Percentiles rank a stretch among this genome's conserved stretches.
phyloP scores from a whole-genome alignment of 2,797 vertebrate species.

The Pagetopsis macropterus region DNA sequence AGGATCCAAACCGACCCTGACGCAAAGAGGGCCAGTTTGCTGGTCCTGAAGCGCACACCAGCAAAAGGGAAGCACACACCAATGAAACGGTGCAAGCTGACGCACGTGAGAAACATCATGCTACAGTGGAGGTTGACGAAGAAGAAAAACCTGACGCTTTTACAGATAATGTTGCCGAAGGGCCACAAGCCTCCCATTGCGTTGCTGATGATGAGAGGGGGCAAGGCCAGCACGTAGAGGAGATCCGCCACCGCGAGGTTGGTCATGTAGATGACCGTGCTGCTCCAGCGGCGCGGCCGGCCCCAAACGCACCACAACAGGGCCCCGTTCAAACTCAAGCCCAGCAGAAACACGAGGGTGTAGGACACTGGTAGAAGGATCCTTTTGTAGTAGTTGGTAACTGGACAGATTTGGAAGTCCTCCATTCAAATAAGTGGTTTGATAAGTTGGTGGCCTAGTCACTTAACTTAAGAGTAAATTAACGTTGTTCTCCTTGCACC shows the following conservation, averaged over 20 bases:
- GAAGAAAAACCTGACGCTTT: constrained; percentile 68
- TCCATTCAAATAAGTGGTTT: constrained; percentile 40
- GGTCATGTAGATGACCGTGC: constrained; percentile 67
- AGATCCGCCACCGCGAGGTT: constrained; percentile 79
- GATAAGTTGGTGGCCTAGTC: neutral
- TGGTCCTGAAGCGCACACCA: constrained; percentile 60
- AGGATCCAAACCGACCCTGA: constrained; percentile 63
- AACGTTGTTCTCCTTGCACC: neutral
- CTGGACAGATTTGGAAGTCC: constrained; percentile 50
- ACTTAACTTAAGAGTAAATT: neutral
- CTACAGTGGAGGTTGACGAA: constrained; percentile 75
- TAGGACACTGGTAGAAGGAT: constrained; percentile 72
- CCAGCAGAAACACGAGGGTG: constrained; percentile 68
- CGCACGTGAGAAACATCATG: constrained; percentile 76
- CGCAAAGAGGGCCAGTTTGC: constrained; percentile 28
- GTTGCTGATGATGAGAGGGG: constrained; percentile 73
- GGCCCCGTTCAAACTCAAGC: constrained; percentile 67
- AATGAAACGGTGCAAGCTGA: constrained; percentile 75
- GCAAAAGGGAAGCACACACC: constrained; percentile 74
- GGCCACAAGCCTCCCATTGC: constrained; percentile 62
- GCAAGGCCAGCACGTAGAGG: constrained; percentile 72
- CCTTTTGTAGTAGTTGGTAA: constrained; percentile 62
- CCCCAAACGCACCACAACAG: constrained; percentile 66
- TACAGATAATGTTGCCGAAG: constrained; percentile 74
- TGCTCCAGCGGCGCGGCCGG: constrained; percentile 60